phyloP scores from a whole-genome alignment of 2,113 vertebrate genomes.

The Eretmodus cyanostictus region DNA sequence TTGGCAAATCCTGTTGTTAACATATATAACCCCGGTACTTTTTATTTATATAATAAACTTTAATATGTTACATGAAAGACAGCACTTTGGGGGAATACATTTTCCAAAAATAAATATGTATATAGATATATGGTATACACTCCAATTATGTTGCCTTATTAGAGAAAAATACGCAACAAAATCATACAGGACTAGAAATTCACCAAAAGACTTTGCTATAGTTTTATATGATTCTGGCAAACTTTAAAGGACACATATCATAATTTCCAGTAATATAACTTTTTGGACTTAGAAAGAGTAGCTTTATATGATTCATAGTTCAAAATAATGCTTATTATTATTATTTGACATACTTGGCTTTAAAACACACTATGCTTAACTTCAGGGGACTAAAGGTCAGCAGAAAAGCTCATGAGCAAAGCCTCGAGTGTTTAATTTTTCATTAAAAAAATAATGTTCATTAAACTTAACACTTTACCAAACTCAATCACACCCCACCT shows the following conservation, averaged over 20 bases:
- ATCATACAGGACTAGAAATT: not conserved
- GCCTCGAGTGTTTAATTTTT: not conserved
- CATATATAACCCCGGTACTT: not conserved
- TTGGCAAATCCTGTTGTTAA: not conserved
- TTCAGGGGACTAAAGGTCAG: not conserved
- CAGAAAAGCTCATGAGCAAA: not conserved
- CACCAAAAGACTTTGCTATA: not conserved
- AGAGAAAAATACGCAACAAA: not conserved
- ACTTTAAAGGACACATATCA: not conserved
- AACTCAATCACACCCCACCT: not conserved
- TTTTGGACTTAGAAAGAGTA: not conserved
- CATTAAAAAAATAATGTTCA: not conserved
- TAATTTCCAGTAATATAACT: not conserved
- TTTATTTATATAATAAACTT: constrained; percentile 31
- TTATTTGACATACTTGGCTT: not conserved
- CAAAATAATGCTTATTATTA: not conserved
- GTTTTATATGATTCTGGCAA: not conserved
- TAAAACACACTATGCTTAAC: not conserved
- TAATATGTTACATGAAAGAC: constrained; percentile 33
- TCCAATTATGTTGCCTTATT: not conserved
- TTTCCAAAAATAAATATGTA: not conserved
- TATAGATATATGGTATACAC: not conserved
- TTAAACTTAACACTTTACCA: not conserved
- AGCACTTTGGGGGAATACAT: constrained; percentile 17
- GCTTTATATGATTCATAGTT: not conserved